Base-by-base conservation (phyloP, 1,140 invertebrate genomes). In the Neuroterus valhalla region DNA sequence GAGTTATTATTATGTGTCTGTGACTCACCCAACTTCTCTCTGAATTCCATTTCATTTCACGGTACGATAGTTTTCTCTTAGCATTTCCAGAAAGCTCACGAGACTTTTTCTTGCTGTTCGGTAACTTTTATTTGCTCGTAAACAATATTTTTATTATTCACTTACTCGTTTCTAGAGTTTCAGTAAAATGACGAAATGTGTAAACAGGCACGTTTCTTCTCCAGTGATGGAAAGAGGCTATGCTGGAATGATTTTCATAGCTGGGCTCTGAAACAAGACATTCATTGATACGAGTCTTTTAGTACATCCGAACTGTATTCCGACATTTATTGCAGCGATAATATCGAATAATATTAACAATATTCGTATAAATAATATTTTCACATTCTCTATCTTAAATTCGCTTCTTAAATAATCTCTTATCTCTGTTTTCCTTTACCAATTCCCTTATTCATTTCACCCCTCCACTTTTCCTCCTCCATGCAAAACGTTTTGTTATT, bases 141-240 rank as follows among this genome's bases (percentile, higher is more conserved):
- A 81, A 81, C 72, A 78, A 79, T 79, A 81, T 81, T 81, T 81
- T 81, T 81, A 81, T 79, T 79, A 62, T 62, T 62, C 55, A 68
- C 70, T 42, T 21, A 43, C 70, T 77, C 78, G 69, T 81, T 72
- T 71, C 15, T 31, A 12, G 43, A 70, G 62, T 48, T 48, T 48
- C 46, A 62, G 55, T 62, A 23, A 62, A 62, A 62, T 62, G 31
- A 26, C 55, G n/a, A 62, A 62, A 62, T 62, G 55, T 62, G 55
- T 38, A 62, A 62, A 62, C 55, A 62, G 55, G 55, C 55, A 62
- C 55, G 55, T 62, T 62, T 38, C 55, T 31, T 38, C 31, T 15
- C 55, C 14, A 23, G 31, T 8, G n/a, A 62, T 62, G 26, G 15
- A 38, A 62, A 62, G 23, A 62, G 21, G 15, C 14, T 31, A 19